Conservation (phyloP, 2,888 invertebrate species). For the Salticus scenicus region DNA sequence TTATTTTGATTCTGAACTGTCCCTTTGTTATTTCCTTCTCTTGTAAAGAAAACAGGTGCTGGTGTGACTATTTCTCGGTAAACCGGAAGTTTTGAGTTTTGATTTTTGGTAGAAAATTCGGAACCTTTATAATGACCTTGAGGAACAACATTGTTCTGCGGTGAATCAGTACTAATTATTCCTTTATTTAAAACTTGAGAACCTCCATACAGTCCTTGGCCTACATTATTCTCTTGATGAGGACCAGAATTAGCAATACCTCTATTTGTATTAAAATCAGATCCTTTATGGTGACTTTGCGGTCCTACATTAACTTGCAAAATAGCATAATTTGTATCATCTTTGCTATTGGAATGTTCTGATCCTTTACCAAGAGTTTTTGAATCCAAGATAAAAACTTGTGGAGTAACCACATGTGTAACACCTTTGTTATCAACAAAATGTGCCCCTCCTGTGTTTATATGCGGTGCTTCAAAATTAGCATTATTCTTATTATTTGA, state of each 20-base stretch:
- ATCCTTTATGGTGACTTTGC: neutral
- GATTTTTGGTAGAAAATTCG: neutral
- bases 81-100: neutral
- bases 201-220: neutral
- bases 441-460: neutral
- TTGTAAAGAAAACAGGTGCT: neutral
- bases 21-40: slow-evolving; percentile 17
- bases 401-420: too few relatives aligned
- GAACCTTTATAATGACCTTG: slow-evolving; percentile 5
- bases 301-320: neutral
- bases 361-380: neutral
- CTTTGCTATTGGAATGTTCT: neutral
- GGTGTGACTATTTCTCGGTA: neutral
- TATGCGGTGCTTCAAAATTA: neutral
- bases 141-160: neutral
- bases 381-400: too few relatives aligned
- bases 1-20: slow-evolving; percentile 3
- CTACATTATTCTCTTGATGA: neutral
- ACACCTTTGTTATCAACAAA: neutral
- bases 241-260: too few relatives aligned
- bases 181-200: neutral
- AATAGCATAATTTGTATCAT: neutral
- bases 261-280: neutral
- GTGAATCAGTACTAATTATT: neutral
- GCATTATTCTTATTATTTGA: neutral